These are phyloP conservation scores for Camelus bactrianus DNA, from an alignment of 2,113 vertebrate genomes.

Conservation along the genomic window DNA sequence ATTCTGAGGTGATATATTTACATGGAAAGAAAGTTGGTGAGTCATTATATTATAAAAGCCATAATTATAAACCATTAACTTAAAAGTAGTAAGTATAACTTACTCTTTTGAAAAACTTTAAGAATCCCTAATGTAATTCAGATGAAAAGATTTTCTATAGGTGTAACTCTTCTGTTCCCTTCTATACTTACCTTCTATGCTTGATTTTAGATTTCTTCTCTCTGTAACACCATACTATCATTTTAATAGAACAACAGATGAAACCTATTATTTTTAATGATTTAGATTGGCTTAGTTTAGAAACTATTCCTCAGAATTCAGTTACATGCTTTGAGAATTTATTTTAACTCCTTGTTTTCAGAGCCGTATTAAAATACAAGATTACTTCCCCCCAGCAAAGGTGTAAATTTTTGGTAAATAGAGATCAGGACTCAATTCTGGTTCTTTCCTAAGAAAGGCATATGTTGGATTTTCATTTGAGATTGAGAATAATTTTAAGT, in stretches of 20 bases:
- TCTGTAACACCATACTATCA: neutral
- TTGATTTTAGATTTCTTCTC: neutral
- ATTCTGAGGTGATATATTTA: conserved; percentile 58
- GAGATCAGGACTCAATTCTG: conserved; percentile 14
- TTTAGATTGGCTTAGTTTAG: neutral
- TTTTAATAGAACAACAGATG: neutral
- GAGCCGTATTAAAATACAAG: neutral
- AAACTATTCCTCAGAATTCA: neutral
- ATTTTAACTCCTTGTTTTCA: conserved; percentile 20
- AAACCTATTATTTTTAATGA: conserved; percentile 27
- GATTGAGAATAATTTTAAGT: conserved; percentile 38
- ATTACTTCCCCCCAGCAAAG: neutral
- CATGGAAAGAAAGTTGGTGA: conserved; percentile 58
- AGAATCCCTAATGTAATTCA: neutral
- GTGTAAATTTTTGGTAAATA: conserved; percentile 35
- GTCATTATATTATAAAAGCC: neutral
- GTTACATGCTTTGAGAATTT: neutral
- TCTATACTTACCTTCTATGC: neutral
- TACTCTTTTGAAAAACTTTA: conserved; percentile 4
- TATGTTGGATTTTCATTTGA: conserved; percentile 9
- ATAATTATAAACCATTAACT: neutral
- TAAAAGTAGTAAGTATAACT: neutral
- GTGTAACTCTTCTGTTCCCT: neutral
- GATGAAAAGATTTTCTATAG: neutral
- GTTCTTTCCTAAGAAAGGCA: neutral